A percentile compares a stretch with the other conserved stretches of the same genome.
phyloP scores from a whole-genome alignment of 2,888 invertebrate species.

The Spisula solida region DNA sequence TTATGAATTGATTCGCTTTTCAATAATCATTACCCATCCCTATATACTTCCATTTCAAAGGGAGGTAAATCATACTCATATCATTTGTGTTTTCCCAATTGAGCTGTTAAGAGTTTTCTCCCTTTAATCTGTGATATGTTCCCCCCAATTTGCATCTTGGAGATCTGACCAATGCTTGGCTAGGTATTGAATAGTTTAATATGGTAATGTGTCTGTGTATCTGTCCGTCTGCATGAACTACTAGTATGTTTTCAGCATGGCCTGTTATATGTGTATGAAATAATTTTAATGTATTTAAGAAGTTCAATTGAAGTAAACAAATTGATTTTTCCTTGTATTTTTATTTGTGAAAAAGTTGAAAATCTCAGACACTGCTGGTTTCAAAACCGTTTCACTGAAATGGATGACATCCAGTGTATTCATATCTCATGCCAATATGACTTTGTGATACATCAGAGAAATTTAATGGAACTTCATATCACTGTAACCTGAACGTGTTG shows the following conservation, averaged over 20 bases:
- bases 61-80: conserved; percentile 47
- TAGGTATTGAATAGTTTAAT: conserved; percentile 52
- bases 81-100: neutral
- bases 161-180: conserved; percentile 69
- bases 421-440: no score
- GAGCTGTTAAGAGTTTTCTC: conserved; percentile 40
- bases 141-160: conserved; percentile 60
- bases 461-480: no score
- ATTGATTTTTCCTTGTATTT: no score
- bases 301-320: no score
- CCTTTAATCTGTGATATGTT: conserved; percentile 31
- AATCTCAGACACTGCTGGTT: no score
- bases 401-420: no score
- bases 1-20: neutral
- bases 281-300: no score
- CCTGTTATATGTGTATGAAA: neutral
- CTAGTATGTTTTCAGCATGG: neutral
- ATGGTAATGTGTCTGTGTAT: neutral
- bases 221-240: neutral
- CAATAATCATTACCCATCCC: neutral
- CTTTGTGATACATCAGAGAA: no score
- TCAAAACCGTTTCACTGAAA: no score
- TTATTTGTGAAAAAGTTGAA: no score
- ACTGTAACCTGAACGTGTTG: no score
- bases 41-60: conserved; percentile 23